These are phyloP conservation scores for Eupeodes latifasciatus DNA, from an alignment of 2,888 invertebrate genomes.

Conservation along the genomic window DNA sequence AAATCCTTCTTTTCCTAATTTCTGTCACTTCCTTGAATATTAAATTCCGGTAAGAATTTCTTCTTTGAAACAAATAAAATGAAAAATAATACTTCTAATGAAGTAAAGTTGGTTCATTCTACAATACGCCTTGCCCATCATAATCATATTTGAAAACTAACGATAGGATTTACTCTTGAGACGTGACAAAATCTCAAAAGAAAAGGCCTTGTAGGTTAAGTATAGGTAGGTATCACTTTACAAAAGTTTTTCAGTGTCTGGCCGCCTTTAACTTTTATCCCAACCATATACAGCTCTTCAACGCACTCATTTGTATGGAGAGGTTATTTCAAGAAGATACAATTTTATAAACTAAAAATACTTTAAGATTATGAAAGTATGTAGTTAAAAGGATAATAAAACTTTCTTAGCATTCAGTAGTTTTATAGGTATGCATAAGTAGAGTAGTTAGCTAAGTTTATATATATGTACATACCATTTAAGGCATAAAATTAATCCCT, in stretches of 20 bases:
- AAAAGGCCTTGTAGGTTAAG: too few relatives aligned
- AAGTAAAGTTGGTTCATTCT: too few relatives aligned
- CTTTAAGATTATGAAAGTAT: conserved; percentile 10
- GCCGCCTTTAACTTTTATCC: neutral
- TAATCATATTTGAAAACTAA: neutral
- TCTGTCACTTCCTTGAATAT: too few relatives aligned
- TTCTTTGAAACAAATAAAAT: too few relatives aligned
- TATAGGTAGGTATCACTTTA: too few relatives aligned
- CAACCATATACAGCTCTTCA: too few relatives aligned
- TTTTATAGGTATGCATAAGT: too few relatives aligned
- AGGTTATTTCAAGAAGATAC: neutral
- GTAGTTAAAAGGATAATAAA: conserved; percentile 1
- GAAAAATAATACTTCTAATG: too few relatives aligned
- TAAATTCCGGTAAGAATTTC: too few relatives aligned
- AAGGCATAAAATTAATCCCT: too few relatives aligned
- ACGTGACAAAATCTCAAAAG: neutral
- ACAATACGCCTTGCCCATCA: neutral
- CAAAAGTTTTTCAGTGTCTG: neutral
- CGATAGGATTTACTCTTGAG: neutral
- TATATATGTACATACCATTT: neutral
- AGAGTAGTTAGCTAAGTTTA: neutral
- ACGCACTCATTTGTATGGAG: neutral
- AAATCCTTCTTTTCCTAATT: too few relatives aligned
- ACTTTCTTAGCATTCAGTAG: conserved; percentile 6
- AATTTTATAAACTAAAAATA: conserved; percentile 8